Base-by-base conservation (phyloP, 2,888 invertebrate species). In the Pasiphila rectangulata region DNA sequence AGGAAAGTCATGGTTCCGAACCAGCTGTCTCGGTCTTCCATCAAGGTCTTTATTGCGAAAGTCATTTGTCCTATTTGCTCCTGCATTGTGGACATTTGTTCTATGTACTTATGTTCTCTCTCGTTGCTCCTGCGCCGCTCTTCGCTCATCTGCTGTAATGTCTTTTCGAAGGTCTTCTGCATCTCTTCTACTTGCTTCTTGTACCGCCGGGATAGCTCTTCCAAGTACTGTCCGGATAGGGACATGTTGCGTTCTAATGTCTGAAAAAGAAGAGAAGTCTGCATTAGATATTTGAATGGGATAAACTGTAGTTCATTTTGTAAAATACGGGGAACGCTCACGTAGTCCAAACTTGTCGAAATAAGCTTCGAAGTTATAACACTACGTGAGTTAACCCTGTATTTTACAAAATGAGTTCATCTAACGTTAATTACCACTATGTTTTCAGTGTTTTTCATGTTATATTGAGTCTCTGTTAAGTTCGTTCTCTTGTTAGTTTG, bases 121-220 rank as follows among this genome's bases (percentile, higher is more conserved):
- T 94, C 94, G 58, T 91, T 91, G 54, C 92, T 91, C 57, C 91
- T 92, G 35, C 90, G 89, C 38, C 92, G 91, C 65, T 95, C 94
- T 57, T 95, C 95, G 46, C 90, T 91, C 86, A 94, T 90, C 36
- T 93, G 91, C 15, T 90, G 87, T 20, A 96, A 90, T 0, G 95
- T 95, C 64, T 94, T 94, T 60, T 95, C 94, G 61, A 96, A 91
- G 2, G 95, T 92, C 60, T 92, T 91, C 76, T 97, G 96, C 92
- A 98, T 94, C 69, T 98, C 98, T 79, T 98, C 98, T 37, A 98
- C 97, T 86, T 98, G 98, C 64, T 96, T 96, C 75, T 97, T 97
- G 84, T 98, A 99, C 9, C 98, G 91, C 44, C 95, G 93, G 80
- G 98, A 98, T 59, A 99, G 87, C 76, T 99, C 98, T 78, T 98